Percentiles rank a stretch among this genome's conserved stretches.
Conservation (phyloP, 1,140 invertebrate genomes). For the Drosophila obscura region DNA sequence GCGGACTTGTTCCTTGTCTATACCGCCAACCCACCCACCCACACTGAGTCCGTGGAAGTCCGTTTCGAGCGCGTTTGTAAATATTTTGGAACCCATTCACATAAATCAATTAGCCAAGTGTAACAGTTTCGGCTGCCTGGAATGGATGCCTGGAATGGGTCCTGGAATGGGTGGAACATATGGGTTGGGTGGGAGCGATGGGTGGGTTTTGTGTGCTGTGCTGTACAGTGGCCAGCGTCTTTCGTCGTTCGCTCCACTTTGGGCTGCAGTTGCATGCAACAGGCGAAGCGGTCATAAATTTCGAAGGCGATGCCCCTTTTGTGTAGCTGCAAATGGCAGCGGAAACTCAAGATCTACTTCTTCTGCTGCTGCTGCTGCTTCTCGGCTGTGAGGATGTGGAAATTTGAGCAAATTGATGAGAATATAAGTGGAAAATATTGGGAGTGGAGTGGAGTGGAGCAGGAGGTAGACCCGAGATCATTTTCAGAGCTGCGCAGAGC, state of each 20-base stretch:
- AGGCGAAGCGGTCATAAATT: constrained; percentile 65
- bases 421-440: constrained; percentile 37
- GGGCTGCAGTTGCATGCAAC: constrained; percentile 38
- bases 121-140: constrained; percentile 50
- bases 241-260: neutral
- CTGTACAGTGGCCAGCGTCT: constrained; percentile 2
- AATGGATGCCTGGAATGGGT: neutral
- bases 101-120: constrained; percentile 74
- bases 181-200: constrained; percentile 11
- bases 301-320: constrained; percentile 57
- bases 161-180: constrained; percentile 3
- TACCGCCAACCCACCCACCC: constrained; percentile 63
- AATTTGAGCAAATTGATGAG: constrained; percentile 55
- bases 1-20: constrained; percentile 43
- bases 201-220: neutral
- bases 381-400: constrained; percentile 9
- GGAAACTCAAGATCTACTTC: constrained; percentile 12
- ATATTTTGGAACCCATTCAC: constrained; percentile 47
- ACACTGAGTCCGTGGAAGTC: constrained; percentile 36
- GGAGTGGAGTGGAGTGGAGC: constrained; percentile 9
- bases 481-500: neutral
- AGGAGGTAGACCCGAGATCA: constrained; percentile 11
- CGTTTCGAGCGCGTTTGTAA: constrained; percentile 36
- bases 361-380: neutral
- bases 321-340: constrained; percentile 64